phyloP scores from a whole-genome alignment of 2,797 vertebrate genomes.

The Cyprinella venusta region DNA sequence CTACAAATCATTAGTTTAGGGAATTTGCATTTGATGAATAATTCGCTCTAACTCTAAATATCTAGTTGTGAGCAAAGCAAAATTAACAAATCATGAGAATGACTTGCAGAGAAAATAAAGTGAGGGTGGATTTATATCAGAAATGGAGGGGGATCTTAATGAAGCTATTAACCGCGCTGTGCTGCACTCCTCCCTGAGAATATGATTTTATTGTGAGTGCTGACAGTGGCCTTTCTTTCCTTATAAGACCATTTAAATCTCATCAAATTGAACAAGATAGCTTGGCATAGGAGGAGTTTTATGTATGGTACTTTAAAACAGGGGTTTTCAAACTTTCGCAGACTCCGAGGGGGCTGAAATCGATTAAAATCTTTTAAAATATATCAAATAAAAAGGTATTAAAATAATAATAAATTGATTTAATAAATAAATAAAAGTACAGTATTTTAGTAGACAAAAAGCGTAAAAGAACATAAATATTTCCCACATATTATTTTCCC shows the following conservation, averaged over 20 bases:
- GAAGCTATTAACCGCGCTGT: conserved; percentile 25
- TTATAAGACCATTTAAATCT: background rate
- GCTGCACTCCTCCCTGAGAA: conserved; percentile 12
- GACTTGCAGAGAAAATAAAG: background rate
- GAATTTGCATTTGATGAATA: background rate
- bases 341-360: background rate
- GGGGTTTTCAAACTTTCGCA: background rate
- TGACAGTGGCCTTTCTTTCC: background rate
- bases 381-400: background rate
- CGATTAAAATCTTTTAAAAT: no score
- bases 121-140: conserved; percentile 13
- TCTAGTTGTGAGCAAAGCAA: background rate
- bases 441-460: background rate
- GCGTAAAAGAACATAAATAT: no score
- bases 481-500: no score
- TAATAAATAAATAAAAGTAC: background rate
- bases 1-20: background rate
- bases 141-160: conserved; percentile 20
- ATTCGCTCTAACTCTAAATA: background rate
- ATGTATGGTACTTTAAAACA: background rate
- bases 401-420: background rate
- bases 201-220: conserved; percentile 15
- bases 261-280: background rate
- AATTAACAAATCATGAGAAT: conserved; percentile 3
- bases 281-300: background rate